Base-by-base conservation (phyloP, 2,113 vertebrate genomes). In the Phalacrocorax carbo region DNA sequence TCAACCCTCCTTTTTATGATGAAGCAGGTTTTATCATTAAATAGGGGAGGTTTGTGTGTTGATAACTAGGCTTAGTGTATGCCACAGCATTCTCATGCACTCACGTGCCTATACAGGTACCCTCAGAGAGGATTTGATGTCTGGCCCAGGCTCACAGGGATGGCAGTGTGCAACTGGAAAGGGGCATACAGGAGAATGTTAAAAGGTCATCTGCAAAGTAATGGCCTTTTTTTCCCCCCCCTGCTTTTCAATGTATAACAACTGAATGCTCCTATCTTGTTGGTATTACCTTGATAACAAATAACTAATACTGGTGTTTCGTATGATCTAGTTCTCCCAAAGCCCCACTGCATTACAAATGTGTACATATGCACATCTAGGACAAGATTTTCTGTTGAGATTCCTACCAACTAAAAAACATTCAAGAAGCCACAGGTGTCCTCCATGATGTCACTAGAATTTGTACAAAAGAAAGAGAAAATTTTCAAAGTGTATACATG, bases 361-460 rank as follows among this genome's bases (percentile, higher is more conserved):
- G 7, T 44, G 26, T 5, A 34, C 10, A 34, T 9, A 14, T 0
- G 0, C 5, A 16, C 9, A 30, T 9, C 26, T 48, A 55, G 51
- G 22, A 60, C 23, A 82, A 70, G 30, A 55, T 38, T 49, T 69
- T 78, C 30, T 81, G 15, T 16, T 83, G 54, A 73, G 30, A 54
- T 81, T 89, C 11, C 21, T 16, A 46, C 46, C 23, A 44, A 32
- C 25, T 82, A 16, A 61, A 93, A 82, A 76, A 1, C 2, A 5
- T 44, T 32, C 65, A 29, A 80, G 49, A n/a, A 13, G 23, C 12
- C 72, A 77, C 15, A 72, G 13, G 3, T 72, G 17, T 54, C 27
- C 7, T 58, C 23, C 18, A 44, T 34, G 3, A 1, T 54, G 17
- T 61, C 29, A 51, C 8, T 70, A 55, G 23, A 80, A 70, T 73